phyloP scores from a whole-genome alignment of 1,140 invertebrate genomes.

The Drosophila parabipectinata region DNA sequence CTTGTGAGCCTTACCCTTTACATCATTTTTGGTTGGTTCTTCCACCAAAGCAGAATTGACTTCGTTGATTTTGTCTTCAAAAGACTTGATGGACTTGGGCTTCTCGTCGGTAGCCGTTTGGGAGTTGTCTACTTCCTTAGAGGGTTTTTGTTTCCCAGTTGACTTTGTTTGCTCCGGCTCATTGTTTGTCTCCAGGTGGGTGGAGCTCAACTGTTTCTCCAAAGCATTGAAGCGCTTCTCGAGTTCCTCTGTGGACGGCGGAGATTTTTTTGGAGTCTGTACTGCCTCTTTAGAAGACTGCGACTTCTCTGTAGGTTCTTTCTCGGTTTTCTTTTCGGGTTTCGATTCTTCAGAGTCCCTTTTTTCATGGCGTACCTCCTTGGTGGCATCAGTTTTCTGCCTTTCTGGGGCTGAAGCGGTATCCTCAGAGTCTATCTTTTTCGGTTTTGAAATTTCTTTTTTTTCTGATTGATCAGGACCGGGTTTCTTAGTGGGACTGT shows the following conservation, averaged over 20 bases:
- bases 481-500: neutral
- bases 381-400: neutral
- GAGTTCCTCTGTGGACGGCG: constrained; percentile 75
- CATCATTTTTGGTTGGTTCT: constrained; percentile 1
- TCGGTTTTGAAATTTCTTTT: neutral
- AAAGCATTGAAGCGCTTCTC: constrained; percentile 77
- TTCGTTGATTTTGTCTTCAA: constrained; percentile 49
- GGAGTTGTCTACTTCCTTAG: constrained; percentile 6
- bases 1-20: constrained; percentile 4
- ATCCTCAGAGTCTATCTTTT: neutral
- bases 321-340: neutral
- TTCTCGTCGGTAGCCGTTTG: constrained; percentile 15
- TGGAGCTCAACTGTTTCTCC: constrained; percentile 66
- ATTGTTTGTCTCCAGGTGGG: constrained; percentile 26
- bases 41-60: constrained; percentile 24
- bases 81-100: constrained; percentile 21
- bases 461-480: neutral
- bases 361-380: neutral
- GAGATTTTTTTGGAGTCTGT: constrained; percentile 41
- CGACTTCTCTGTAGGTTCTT: neutral
- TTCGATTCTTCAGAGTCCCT: neutral
- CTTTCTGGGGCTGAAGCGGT: too few species aligned
- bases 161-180: constrained; percentile 18
- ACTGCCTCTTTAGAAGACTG: neutral
- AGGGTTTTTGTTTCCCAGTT: neutral